Evolutionary conservation across 2,113 vertebrate species (phyloP).

Genomic region (Copsychus sechellarum): DNA sequence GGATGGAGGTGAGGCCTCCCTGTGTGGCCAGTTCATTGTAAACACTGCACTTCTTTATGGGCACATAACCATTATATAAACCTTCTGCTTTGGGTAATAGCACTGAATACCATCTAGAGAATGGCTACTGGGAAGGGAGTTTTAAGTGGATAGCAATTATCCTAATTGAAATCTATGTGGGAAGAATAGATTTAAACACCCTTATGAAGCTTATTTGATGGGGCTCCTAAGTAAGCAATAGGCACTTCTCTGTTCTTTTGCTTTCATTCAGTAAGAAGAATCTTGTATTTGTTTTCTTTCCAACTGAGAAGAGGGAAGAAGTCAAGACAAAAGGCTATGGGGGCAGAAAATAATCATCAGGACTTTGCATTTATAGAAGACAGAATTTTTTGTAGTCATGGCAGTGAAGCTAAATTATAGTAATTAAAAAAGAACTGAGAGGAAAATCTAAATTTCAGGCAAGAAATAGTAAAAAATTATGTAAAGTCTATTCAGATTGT

Average conservation of each 20-base stretch:
- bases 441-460: neutral
- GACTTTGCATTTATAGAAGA: neutral
- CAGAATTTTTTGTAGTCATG: neutral
- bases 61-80: neutral
- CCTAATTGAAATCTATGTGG: neutral
- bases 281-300: neutral
- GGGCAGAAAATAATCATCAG: neutral
- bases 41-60: neutral
- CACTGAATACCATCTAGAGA: neutral
- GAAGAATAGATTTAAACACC: conserved; percentile 5
- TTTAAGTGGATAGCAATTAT: conserved; percentile 6
- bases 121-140: neutral
- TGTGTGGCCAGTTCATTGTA: neutral
- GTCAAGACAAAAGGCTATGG: neutral
- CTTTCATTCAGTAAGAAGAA: neutral
- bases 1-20: neutral
- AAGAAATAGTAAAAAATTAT: neutral
- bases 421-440: neutral
- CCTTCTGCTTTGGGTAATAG: neutral
- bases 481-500: neutral
- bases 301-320: neutral
- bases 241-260: neutral
- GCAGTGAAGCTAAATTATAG: neutral
- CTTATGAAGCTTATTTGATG: neutral
- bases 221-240: neutral